Evolutionary conservation across 2,888 invertebrate genomes (phyloP), one percentile per base, ranked within the genome.

Genomic region (Drosophila mimica): DNA sequence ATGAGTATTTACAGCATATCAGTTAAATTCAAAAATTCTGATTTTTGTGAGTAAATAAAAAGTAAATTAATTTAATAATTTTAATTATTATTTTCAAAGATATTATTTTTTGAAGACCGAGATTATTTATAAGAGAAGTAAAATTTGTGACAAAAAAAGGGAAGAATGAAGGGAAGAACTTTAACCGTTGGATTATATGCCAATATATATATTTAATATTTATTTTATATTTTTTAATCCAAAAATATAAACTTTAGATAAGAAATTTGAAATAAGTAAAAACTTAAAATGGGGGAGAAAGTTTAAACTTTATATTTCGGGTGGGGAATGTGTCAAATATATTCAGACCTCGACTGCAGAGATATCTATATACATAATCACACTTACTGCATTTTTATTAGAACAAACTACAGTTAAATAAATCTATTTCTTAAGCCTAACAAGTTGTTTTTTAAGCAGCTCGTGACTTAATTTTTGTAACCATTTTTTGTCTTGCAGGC

Each of bases 401-500:
- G 2, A 4, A 17, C 4, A 17, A 17, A 17, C 38, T 38, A 7
- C 38, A 17, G 8, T 61, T n/a, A 64, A 60, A 60, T 36, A 3
- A 25, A 31, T 0, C 0, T 6, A 20, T 15, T 43, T 36, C 13
- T 34, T 20, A 34, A 20, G 46, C 64, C 33, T 31, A 51, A 40
- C 28, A 61, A 38, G 25, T 43, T 57, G 38, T 60, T 28, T 25
- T 43, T 28, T 38, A 31, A 36, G 46, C 43, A 34, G 33, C 17
- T 49, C 28, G 31, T 40, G 31, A 58, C 43, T 20, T 40, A n/a
- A n/a, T 28, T 36, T 3, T 28, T 28, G n/a, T n/a, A n/a, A n/a
- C 2, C 3, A 25, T 56, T 30, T 30, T 28, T 66, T 73, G 25
- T 25, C 8, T 94, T 95, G 91, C 94, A 96, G 96, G 95, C 94